Percentiles rank a stretch among this genome's conserved stretches.
These are phyloP conservation scores for Prionailurus bengalensis DNA, from an alignment of 2,113 vertebrate species.

Conservation along the genomic window DNA sequence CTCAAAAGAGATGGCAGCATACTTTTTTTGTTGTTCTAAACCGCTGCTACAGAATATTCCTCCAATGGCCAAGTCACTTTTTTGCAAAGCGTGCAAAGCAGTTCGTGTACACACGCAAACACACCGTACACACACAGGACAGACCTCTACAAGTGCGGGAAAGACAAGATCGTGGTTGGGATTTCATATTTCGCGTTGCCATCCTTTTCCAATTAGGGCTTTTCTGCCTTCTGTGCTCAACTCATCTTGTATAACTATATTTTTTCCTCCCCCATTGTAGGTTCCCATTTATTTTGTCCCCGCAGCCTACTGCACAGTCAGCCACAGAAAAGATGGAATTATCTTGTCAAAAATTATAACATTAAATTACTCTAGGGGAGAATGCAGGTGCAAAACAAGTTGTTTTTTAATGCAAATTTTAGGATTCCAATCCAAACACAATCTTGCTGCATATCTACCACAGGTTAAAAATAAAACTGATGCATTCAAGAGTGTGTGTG, in stretches of 20 bases:
- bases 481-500: neutral
- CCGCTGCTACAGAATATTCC: neutral
- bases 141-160: fast-evolving
- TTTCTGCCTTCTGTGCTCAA: neutral
- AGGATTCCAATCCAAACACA: conserved; percentile 54
- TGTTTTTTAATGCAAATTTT: conserved; percentile 78
- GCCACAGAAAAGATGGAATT: conserved; percentile 60
- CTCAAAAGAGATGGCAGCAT: neutral
- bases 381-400: conserved; percentile 60
- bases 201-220: neutral
- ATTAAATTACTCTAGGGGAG: conserved; percentile 72
- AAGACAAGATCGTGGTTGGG: neutral
- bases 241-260: neutral
- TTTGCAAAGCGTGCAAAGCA: neutral
- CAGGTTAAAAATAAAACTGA: conserved; percentile 71
- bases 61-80: fast-evolving
- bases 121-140: fast-evolving
- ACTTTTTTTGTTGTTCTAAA: neutral
- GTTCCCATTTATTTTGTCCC: neutral
- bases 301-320: neutral
- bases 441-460: neutral
- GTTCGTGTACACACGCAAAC: fast-evolving
- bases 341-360: conserved; percentile 70
- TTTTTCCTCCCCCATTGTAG: neutral
- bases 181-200: neutral